Conservation (phyloP, 2,888 invertebrate genomes). For the Philhelius pedissequus region DNA sequence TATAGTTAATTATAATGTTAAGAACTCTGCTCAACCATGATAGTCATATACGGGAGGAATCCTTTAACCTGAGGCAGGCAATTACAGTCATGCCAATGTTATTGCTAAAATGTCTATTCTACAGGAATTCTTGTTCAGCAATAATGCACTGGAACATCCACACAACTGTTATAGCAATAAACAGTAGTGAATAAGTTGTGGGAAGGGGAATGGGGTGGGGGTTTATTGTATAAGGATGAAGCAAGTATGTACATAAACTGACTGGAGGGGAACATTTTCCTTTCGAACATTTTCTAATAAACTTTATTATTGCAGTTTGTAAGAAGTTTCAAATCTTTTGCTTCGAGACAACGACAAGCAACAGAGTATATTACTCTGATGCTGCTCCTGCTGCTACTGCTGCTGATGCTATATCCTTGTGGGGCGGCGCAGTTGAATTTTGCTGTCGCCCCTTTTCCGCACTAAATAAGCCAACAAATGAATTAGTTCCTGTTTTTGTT, state of each 20-base stretch:
- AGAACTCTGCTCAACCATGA: background rate
- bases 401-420: background rate
- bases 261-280: constrained; percentile 25
- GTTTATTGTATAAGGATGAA: background rate
- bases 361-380: constrained; percentile 32
- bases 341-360: constrained; percentile 57
- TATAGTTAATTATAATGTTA: constrained; percentile 53
- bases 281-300: constrained; percentile 60
- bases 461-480: background rate
- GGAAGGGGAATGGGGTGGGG: background rate
- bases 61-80: constrained; percentile 51
- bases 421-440: background rate
- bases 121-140: constrained; percentile 45
- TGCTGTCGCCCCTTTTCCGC: background rate
- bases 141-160: constrained; percentile 56
- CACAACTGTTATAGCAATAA: background rate
- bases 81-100: constrained; percentile 50
- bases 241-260: background rate
- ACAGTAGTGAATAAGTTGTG: background rate
- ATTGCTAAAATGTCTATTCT: constrained; percentile 48
- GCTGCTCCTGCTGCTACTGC: background rate
- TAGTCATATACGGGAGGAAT: constrained; percentile 16
- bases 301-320: constrained; percentile 66
- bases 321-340: constrained; percentile 63
- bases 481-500: background rate